Base-by-base conservation (phyloP, 2,888 invertebrate genomes). In the Trissolcus japonicus region DNA sequence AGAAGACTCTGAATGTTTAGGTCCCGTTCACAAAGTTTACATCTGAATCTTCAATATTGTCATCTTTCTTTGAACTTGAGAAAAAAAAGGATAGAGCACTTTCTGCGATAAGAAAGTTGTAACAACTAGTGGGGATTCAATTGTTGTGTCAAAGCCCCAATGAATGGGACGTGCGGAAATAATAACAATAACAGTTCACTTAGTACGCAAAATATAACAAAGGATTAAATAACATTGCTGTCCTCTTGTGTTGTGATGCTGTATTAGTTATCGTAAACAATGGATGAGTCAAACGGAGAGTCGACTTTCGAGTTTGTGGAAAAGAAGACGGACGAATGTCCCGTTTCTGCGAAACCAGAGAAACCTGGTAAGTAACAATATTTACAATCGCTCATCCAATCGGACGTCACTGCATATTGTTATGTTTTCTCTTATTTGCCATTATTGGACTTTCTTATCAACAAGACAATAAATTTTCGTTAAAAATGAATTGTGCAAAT, bases 261-360 rank as follows among this genome's bases (percentile, higher is more conserved):
- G 46, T 2, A 46, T 17, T 51, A 43, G 48, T n/a, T 14, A 14
- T 41, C 40, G 50, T 78, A 76, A 78, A 88, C 88, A 88, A 86
- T 86, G n/a, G 88, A 88, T 80, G 88, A 88, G 81, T 87, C 86
- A 13, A 88, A 86, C 76, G 87, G 87, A 55, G 88, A 88, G 81
- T 87, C 86, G 16, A 87, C 87, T 21, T 88, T 88, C 67, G 88
- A 88, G 82, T 88, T 88, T 74, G 85, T 88, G 6, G 88, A 88
- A 60, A 86, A 86, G 76, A 87, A 85, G 74, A 67, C 83, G 4
- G 88, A 88, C 40, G 87, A 88, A n/a, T 73, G 72, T 35, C 40
- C 80, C 17, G 67, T 82, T 59, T 80, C 84, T 50, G 84, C 82
- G 14, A 86, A 86, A 48, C 72, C 84, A 40, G 69, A 69, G 11